Evolutionary conservation across 2,797 vertebrate genomes (phyloP).

Genomic region (Brachyalestes nurse): DNA sequence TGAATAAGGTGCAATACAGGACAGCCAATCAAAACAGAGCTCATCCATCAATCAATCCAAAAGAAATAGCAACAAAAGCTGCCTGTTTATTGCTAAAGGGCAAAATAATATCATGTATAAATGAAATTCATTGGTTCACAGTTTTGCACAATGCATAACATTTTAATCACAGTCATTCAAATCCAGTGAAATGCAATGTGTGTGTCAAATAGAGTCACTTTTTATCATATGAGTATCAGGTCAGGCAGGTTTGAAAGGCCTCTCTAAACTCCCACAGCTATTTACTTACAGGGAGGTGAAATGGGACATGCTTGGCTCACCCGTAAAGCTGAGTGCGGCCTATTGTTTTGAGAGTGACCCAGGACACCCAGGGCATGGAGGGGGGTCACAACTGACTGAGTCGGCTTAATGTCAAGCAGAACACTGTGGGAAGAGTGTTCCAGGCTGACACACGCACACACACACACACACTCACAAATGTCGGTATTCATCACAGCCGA

Average conservation of each 20-base stretch:
- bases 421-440: constrained; percentile 47
- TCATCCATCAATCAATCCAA: too few species aligned
- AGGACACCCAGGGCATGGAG: constrained; percentile 45
- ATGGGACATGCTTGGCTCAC: constrained; percentile 37
- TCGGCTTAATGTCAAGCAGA: constrained; percentile 56
- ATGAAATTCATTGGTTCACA: not conserved
- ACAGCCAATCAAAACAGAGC: too few species aligned
- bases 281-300: constrained; percentile 47
- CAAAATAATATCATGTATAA: not conserved
- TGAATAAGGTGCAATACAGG: too few species aligned
- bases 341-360: constrained; percentile 53
- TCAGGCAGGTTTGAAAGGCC: constrained; percentile 21
- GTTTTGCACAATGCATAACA: not conserved
- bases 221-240: constrained; percentile 19
- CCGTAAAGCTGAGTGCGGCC: constrained; percentile 41
- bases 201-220: not conserved
- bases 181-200: not conserved
- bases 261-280: constrained; percentile 42
- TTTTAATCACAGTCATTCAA: not conserved
- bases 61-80: too few species aligned
- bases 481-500: constrained; percentile 52
- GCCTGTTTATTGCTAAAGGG: too few species aligned
- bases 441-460: constrained; percentile 31
- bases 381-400: constrained; percentile 57
- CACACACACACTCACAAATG: constrained; percentile 38